Evolutionary conservation across 2,113 vertebrate genomes (phyloP).

Genomic region (Scomber colias): DNA sequence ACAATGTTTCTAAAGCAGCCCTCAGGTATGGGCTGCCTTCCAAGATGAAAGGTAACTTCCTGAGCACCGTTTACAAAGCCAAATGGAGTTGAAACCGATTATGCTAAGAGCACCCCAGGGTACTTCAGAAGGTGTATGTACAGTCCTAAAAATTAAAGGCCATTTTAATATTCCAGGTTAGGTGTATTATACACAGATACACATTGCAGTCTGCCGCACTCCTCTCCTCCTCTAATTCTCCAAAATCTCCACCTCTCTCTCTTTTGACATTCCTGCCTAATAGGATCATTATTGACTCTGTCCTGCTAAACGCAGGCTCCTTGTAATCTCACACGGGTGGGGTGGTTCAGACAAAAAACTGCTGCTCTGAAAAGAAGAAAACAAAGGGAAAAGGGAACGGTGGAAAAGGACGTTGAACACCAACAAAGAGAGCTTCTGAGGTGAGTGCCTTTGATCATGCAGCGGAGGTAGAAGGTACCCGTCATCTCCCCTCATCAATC

Average conservation of each 20-base stretch:
- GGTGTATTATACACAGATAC: slow-evolving; percentile 60
- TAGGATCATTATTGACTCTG: slow-evolving; percentile 84
- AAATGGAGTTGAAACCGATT: slow-evolving; percentile 42
- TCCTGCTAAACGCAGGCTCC: slow-evolving; percentile 77
- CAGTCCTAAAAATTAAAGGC: slow-evolving; percentile 73
- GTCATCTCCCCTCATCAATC: slow-evolving; percentile 64
- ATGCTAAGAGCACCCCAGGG: slow-evolving; percentile 32
- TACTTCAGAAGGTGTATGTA: slow-evolving; percentile 28
- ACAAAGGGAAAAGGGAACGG: slow-evolving; percentile 57
- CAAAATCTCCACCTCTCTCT: slow-evolving; percentile 65
- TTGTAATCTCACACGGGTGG: slow-evolving; percentile 81
- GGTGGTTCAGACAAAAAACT: slow-evolving; percentile 60
- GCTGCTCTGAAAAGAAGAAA: slow-evolving; percentile 52
- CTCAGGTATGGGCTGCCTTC: slow-evolving; percentile 48
- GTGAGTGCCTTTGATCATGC: slow-evolving; percentile 75
- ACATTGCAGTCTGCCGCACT: slow-evolving; percentile 63
- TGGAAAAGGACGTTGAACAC: slow-evolving; percentile 29
- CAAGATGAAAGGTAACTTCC: slow-evolving; percentile 59
- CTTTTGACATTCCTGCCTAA: slow-evolving; percentile 84
- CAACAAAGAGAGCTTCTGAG: slow-evolving; percentile 56
- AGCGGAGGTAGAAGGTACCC: slow-evolving; percentile 47
- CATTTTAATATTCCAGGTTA: slow-evolving; percentile 69
- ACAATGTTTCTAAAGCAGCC: neutral
- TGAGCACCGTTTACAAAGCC: slow-evolving; percentile 56
- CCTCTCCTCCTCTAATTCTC: slow-evolving; percentile 60